Evolutionary conservation across 2,113 vertebrate species (phyloP).

Genomic region (Pteruthius melanotis): DNA sequence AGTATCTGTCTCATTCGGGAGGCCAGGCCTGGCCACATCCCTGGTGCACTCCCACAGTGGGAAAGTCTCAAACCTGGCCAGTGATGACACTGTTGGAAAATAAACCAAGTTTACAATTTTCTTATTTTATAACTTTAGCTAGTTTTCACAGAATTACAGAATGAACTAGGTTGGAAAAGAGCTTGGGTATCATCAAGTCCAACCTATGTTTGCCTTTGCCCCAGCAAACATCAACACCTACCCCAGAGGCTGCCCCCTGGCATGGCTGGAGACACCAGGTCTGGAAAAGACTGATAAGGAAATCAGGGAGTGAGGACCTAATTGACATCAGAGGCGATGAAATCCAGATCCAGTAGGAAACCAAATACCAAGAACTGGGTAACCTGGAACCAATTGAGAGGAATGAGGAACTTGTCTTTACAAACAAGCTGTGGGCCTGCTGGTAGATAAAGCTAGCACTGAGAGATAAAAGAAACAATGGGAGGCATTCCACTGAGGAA

Average conservation of each 20-base stretch:
- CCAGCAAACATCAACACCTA: neutral
- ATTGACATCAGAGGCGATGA: neutral
- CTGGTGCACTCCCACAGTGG: fast-evolving
- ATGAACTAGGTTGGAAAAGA: neutral
- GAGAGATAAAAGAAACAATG: too few species aligned
- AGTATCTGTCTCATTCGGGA: neutral
- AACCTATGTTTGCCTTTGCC: neutral
- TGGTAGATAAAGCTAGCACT: too few species aligned
- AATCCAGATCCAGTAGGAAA: neutral
- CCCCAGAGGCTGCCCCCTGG: fast-evolving
- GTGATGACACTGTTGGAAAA: neutral
- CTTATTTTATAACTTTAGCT: neutral
- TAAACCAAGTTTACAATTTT: neutral
- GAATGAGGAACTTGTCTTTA: too few species aligned
- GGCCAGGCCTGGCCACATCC: neutral
- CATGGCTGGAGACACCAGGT: neutral
- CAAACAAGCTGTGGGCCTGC: too few species aligned
- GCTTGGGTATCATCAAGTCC: neutral
- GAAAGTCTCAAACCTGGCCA: neutral
- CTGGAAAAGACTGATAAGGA: neutral
- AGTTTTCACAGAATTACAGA: neutral
- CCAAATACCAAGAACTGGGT: neutral
- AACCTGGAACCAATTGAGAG: too few species aligned
- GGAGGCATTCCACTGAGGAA: too few species aligned
- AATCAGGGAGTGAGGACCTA: neutral